Base-by-base conservation (phyloP, 2,113 vertebrate species). In the Puntigrus tetrazona region DNA sequence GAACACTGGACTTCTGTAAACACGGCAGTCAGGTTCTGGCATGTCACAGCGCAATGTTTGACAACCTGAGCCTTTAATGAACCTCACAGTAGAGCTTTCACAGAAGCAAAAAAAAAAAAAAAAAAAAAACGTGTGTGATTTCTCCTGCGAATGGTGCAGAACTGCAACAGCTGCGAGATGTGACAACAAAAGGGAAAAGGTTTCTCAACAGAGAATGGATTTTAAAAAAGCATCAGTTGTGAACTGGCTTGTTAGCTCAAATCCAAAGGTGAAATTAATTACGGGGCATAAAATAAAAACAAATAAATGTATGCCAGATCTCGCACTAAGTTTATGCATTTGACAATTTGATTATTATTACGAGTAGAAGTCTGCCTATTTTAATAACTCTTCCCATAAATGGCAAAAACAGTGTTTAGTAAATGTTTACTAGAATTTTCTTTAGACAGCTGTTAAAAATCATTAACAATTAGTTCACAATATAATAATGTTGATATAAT, bases 11-110 rank as follows among this genome's bases (percentile, higher is more conserved):
- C 70, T 55, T 20, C 50, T 78, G 31, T 77, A 77, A 77, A 77
- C 76, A 83, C 25, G 57, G 31, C 29, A 45, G 29, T 82, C 73
- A 78, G 80, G 41, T 14, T 47, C 81, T 86, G 52, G 41, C 82
- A 22, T 52, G 34, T 45, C 27, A n/a, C 70, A 82, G 50, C 2
- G n/a, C 41, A 50, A 18, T 69, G 36, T 78, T 27, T 82, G 79
- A 83, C 50, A 83, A 31, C 55, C 65, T 8, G 50, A 73, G 75
- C 75, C 75, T 36, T 77, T 77, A 77, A 22, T 52, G 31, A 20
- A 25, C 5, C 8, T 29, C 20, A 61, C 38, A 52, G 69, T 18
- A 27, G 63, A 10, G 41, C 73, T 77, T 52, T 86, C 85, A 43
- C 75, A 43, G 25, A 83, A 69, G 5, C 34, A 80, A 43, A 20